Percentiles rank a stretch among this genome's conserved stretches.
Conservation (phyloP, 2,888 invertebrate species). For the Brachyptera risi region DNA sequence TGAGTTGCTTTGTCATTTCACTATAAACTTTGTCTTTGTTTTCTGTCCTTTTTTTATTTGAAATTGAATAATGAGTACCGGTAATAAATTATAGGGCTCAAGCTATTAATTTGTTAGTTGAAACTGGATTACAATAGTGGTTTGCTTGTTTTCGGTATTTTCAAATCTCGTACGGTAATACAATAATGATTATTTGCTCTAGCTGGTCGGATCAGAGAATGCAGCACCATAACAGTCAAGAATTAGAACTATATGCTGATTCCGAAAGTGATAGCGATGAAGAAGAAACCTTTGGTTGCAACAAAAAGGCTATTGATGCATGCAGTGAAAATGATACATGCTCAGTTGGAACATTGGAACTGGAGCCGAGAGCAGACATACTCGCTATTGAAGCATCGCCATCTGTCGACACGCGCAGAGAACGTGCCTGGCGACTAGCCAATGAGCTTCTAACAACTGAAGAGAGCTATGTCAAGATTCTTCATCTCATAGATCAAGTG, state of each 20-base stretch:
- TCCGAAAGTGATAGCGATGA: slow-evolving; percentile 51
- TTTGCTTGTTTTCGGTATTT: too few species aligned
- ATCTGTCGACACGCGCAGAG: slow-evolving; percentile 35
- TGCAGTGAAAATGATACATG: slow-evolving; percentile 33
- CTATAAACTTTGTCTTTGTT: not conserved
- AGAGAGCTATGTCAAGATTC: slow-evolving; percentile 54
- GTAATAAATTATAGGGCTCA: too few species aligned
- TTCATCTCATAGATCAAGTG: slow-evolving; percentile 59
- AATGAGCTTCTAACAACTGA: slow-evolving; percentile 58
- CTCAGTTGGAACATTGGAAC: slow-evolving; percentile 30
- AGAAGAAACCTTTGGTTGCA: slow-evolving; percentile 38
- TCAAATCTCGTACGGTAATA: too few species aligned
- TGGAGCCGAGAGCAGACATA: slow-evolving; percentile 1
- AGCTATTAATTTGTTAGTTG: too few species aligned
- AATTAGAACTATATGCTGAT: slow-evolving; percentile 41
- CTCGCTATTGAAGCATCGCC: slow-evolving; percentile 31
- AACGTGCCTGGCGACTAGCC: slow-evolving; percentile 47
- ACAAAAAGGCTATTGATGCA: slow-evolving; percentile 13
- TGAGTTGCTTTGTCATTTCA: slow-evolving; percentile 6
- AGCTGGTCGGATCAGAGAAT: not conserved
- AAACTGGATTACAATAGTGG: too few species aligned
- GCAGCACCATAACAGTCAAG: too few species aligned
- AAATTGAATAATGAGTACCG: too few species aligned
- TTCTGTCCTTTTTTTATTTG: not conserved
- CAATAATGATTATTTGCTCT: not conserved